A percentile compares a stretch with the other conserved stretches of the same genome.
These are phyloP conservation scores for Catostomus latipinnis DNA, from an alignment of 2,797 vertebrate genomes.

Conservation along the genomic window DNA sequence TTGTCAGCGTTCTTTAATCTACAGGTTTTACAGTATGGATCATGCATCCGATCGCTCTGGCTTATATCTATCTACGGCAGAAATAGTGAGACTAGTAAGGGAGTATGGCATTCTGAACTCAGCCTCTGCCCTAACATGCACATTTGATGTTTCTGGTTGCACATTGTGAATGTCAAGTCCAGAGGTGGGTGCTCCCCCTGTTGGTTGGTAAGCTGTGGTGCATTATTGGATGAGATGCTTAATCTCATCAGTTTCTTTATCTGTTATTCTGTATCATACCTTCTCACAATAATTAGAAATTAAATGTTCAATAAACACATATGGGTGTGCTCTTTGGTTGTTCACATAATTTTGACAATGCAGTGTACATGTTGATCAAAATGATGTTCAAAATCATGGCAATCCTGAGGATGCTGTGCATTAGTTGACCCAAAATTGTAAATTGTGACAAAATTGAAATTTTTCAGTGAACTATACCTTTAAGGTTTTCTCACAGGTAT, in stretches of 20 bases:
- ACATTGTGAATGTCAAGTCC: not conserved
- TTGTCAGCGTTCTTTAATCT: not conserved
- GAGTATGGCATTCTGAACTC: too few relatives aligned
- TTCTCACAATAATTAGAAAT: too few relatives aligned
- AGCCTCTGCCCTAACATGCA: not conserved
- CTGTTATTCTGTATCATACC: not conserved
- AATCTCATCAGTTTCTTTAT: not conserved
- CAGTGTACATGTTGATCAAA: not conserved
- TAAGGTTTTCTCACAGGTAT: too few relatives aligned
- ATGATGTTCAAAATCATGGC: not conserved
- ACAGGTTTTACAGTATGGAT: not conserved
- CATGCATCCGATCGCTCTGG: not conserved
- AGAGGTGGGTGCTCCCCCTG: slow-evolving; percentile 38
- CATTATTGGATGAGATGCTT: not conserved
- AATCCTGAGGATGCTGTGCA: not conserved
- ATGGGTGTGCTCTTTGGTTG: too few relatives aligned
- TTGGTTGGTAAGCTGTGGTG: slow-evolving; percentile 14
- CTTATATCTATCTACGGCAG: too few relatives aligned
- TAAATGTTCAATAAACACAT: too few relatives aligned
- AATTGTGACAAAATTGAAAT: too few relatives aligned
- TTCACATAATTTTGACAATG: too few relatives aligned
- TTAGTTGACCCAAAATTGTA: too few relatives aligned
- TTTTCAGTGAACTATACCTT: too few relatives aligned
- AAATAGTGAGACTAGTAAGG: too few relatives aligned
- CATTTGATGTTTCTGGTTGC: slow-evolving; percentile 3